Conservation (phyloP, 2,113 vertebrate genomes). For the Scophthalmus maximus region DNA sequence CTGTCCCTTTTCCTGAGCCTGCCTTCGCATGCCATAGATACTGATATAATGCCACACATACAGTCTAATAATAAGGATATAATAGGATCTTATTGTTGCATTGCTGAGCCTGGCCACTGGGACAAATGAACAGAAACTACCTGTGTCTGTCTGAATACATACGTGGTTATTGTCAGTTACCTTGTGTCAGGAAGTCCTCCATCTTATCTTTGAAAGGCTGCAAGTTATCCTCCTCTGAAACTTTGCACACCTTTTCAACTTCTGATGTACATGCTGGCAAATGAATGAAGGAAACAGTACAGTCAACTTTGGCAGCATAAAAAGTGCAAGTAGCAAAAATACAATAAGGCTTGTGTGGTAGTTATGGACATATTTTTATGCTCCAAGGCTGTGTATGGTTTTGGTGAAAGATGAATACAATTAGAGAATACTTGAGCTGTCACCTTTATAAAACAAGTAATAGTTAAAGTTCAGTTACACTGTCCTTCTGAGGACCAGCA, state of each 20-base stretch:
- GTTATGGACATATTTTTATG: no score
- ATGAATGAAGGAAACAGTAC: conserved; percentile 11
- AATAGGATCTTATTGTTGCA: no score
- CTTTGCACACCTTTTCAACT: conserved; percentile 91
- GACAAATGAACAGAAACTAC: background rate
- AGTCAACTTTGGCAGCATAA: background rate
- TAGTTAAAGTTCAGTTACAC: no score
- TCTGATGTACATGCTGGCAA: conserved; percentile 90
- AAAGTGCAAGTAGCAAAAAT: background rate
- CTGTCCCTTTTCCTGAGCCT: no score
- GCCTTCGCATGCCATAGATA: no score
- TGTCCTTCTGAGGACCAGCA: no score
- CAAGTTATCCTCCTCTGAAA: conserved; percentile 91
- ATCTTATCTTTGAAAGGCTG: conserved; percentile 97
- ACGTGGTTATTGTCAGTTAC: conserved; percentile 75
- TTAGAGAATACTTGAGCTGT: no score
- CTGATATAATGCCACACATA: background rate
- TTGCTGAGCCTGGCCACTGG: no score
- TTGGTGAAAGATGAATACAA: background rate
- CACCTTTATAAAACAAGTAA: no score
- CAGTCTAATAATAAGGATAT: no score
- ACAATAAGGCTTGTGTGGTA: no score
- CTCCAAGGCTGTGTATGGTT: background rate
- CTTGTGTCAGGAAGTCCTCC: conserved; percentile 92
- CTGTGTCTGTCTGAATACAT: no score